Evolutionary conservation across 1,140 invertebrate genomes (phyloP), one percentile per base, ranked within the genome.

Genomic region (Hycleus cichorii): DNA sequence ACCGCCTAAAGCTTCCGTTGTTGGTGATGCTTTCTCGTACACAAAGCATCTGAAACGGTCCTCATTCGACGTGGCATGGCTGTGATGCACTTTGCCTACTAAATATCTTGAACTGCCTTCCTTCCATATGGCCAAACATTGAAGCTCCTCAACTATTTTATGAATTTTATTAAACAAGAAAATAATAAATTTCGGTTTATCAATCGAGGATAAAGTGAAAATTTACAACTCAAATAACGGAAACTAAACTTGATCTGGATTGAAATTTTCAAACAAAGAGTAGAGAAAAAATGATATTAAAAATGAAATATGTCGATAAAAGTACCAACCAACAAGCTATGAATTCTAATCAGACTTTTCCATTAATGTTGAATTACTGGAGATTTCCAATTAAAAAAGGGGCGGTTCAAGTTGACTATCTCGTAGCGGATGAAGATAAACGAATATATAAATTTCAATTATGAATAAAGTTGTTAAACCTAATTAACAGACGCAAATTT

Each of bases 31-130:
- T 77, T 88, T 87, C 76, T 93, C 90, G 75, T 90, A 93, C 39
- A 95, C 90, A 77, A 94, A 95, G 79, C 93, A 95, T 59, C 92
- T 80, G 76, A 92, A 95, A 54, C 89, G 83, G 73, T 95, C 92
- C 74, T 95, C 91, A 75, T 93, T 91, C 62, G 88, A 89, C 55
- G 89, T 89, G 40, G 89, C 88, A 75, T 91, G 88, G 70, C 85
- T 86, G 77, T 90, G 87, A 64, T 87, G 84, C 27, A 88, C 75
- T 69, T 83, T 86, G 18, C 90, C 91, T 42, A 93, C 89, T 55
- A 93, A 79, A 74, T 92, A 94, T 44, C 88, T 79, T 51, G 88
- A 89, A 66, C 88, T 90, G 7, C 90, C 90, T 70, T 93, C 91
- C 74, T 91, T 93, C 91, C 91, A 94, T 42, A 85, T 85, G 2